Base-by-base conservation (phyloP, 1,140 invertebrate genomes). In the Bombus pyrosoma region DNA sequence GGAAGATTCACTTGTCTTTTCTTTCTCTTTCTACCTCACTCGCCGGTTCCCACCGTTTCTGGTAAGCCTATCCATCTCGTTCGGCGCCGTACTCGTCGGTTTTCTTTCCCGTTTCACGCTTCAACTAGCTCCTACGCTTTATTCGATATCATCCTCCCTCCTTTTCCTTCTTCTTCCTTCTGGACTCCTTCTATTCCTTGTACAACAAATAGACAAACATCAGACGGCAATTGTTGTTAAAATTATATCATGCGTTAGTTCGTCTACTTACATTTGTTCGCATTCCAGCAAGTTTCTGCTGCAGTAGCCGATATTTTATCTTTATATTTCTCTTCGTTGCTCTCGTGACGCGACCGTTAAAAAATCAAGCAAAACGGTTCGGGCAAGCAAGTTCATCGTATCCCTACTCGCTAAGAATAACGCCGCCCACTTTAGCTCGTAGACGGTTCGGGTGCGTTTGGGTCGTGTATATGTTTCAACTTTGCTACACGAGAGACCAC, bases 331-430 rank as follows among this genome's bases (percentile, higher is more conserved):
- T 84, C 72, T 75, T 62, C 66, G 76, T 74, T 39, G 32, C 47
- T 77, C 39, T 68, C 41, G 74, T 71, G 72, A 69, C 77, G 69
- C 82, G 89, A 88, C 89, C 89, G 89, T 90, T 90, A 89, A 90
- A 90, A 90, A 90, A 89, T 83, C 37, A 82, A 90, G 79, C 85
- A 89, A 87, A 84, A 87, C 85, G 85, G 82, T 73, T 78, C 64
- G 37, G 66, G 43, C 71, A 25, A 81, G 43, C 86, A 68, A 85
- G 62, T 76, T 83, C 53, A 57, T 71, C 47, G 85, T 81, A 83
- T 86, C 74, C 85, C 81, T 83, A 69, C 75, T 47, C 81, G 9
- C 34, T 25, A 25, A 47, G 39, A 69, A 77, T 72, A 77, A 86
- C 81, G 43, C 85, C 85, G 74, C 85, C 85, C 81, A 86, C 85